Evolutionary conservation across 2,113 vertebrate species (phyloP).

Genomic region (Hucho hucho): DNA sequence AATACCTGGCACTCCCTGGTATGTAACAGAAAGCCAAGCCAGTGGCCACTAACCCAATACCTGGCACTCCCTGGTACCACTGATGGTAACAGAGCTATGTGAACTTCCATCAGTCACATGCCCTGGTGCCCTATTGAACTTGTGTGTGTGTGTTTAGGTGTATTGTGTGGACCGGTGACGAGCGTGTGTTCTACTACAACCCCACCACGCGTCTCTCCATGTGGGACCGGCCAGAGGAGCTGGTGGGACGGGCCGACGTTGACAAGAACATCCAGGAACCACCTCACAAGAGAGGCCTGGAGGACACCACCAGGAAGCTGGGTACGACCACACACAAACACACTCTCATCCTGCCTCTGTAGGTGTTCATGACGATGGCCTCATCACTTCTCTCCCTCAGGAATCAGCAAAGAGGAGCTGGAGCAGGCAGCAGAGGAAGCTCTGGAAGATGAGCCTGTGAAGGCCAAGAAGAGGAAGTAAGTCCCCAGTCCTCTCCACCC

Average conservation of each 20-base stretch:
- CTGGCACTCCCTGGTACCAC: slow-evolving; percentile 92
- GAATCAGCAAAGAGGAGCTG: slow-evolving; percentile 83
- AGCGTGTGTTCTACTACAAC: slow-evolving; percentile 97
- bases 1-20: slow-evolving; percentile 97
- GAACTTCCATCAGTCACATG: too few species aligned
- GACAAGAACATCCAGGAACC: slow-evolving; percentile 98
- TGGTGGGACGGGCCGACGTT: slow-evolving; percentile 94
- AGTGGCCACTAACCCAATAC: slow-evolving; percentile 54
- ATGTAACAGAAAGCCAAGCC: slow-evolving; percentile 90
- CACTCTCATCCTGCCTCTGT: not conserved
- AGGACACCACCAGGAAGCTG: slow-evolving; percentile 86
- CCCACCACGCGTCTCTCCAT: slow-evolving; percentile 95
- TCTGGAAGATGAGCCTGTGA: slow-evolving; percentile 91
- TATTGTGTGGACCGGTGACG: slow-evolving; percentile 97
- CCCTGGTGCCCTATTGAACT: too few species aligned
- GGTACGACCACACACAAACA: slow-evolving; percentile 45
- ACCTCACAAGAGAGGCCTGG: slow-evolving; percentile 92
- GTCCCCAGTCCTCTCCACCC: slow-evolving; percentile 38
- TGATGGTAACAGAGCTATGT: too few species aligned
- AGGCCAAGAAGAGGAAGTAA: slow-evolving; percentile 98
- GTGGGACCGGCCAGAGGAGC: slow-evolving; percentile 98
- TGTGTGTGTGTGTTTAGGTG: slow-evolving; percentile 76
- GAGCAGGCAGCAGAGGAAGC: slow-evolving; percentile 84
- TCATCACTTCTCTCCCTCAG: slow-evolving; percentile 26
- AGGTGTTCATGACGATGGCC: not conserved